Percentiles rank a stretch among this genome's conserved stretches.
phyloP scores from a whole-genome alignment of 2,113 vertebrate genomes.

The Urocolius indicus region DNA sequence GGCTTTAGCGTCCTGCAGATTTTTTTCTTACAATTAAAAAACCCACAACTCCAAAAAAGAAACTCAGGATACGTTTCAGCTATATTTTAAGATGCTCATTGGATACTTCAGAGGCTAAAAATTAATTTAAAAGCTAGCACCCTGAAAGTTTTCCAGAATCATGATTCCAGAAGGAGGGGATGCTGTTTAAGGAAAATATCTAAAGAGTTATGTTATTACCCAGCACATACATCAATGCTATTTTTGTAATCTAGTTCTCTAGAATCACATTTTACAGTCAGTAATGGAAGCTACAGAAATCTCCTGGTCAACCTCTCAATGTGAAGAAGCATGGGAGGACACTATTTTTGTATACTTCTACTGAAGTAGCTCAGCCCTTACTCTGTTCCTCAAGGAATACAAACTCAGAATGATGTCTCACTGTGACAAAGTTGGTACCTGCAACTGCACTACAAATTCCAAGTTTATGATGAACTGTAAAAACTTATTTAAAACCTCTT shows the following conservation, averaged over 20 bases:
- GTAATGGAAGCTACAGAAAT: not conserved
- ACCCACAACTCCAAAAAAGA: not conserved
- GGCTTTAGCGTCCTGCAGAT: not conserved
- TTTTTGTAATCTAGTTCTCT: not conserved
- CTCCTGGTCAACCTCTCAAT: not conserved
- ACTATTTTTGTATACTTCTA: not conserved
- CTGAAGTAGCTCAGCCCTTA: not conserved
- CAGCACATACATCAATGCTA: not conserved
- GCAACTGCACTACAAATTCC: not conserved
- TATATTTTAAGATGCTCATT: not conserved
- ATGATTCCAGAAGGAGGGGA: not conserved
- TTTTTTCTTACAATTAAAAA: not conserved
- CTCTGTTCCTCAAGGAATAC: not conserved
- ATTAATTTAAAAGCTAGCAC: not conserved
- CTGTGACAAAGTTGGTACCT: not conserved
- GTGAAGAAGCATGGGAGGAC: not conserved
- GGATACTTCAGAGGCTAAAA: not conserved
- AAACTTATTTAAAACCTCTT: constrained; percentile 7
- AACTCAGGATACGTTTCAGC: not conserved
- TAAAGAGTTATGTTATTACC: not conserved
- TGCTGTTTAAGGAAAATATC: not conserved
- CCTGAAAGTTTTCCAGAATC: not conserved
- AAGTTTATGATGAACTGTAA: constrained; percentile 5
- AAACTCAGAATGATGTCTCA: not conserved
- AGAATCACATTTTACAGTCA: not conserved